Evolutionary conservation across 2,888 invertebrate species (phyloP).

Genomic region (Carabus problematicus): DNA sequence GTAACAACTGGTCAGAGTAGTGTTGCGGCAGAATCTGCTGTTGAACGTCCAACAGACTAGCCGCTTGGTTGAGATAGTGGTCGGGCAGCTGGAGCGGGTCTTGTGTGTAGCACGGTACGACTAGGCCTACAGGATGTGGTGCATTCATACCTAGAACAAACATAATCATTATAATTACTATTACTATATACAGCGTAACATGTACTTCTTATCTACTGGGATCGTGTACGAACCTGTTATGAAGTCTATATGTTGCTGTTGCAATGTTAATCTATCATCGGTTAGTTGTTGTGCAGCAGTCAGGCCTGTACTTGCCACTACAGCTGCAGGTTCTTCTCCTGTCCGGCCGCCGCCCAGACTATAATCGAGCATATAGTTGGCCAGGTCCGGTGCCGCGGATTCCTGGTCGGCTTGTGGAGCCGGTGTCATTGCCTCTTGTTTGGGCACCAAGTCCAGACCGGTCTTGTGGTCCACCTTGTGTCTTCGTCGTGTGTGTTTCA

Average conservation of each 20-base stretch:
- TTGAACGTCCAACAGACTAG: conserved; percentile 13
- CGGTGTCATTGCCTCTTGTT: conserved; percentile 44
- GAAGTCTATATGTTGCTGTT: conserved; percentile 18
- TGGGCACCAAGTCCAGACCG: conserved; percentile 51
- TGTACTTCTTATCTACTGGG: neutral
- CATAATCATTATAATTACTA: neutral
- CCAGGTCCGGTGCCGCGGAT: neutral
- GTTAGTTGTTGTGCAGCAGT: conserved; percentile 8
- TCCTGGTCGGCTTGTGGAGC: conserved; percentile 17
- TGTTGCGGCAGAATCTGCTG: conserved; percentile 1
- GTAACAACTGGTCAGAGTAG: conserved; percentile 18
- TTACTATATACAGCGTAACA: neutral
- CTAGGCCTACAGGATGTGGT: conserved; percentile 22
- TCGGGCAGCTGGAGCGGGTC: conserved; percentile 8
- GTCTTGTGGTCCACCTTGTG: conserved; percentile 61
- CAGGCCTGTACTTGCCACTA: neutral
- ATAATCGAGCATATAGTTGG: conserved; percentile 14
- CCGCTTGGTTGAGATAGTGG: neutral
- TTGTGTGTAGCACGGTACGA: conserved; percentile 21
- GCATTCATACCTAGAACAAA: neutral
- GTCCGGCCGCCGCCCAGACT: neutral
- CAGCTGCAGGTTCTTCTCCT: neutral
- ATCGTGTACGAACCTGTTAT: neutral
- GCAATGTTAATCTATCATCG: conserved; percentile 15
- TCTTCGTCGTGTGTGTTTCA: conserved; percentile 65